Evolutionary conservation across 2,888 invertebrate species (phyloP).

Genomic region (Uropetala carovei): DNA sequence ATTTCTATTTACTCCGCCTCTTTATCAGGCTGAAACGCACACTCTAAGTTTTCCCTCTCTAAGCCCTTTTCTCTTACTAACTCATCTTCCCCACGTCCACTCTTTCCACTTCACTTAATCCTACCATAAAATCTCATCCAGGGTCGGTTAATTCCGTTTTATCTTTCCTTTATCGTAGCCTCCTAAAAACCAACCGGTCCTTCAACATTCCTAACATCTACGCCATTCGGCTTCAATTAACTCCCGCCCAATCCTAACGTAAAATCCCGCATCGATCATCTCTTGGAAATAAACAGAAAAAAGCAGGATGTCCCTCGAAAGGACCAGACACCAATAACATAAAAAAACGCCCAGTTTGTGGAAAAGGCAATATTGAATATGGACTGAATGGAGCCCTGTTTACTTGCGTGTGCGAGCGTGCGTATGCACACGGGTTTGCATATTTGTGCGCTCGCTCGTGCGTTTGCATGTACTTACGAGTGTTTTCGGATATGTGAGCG

Average conservation of each 20-base stretch:
- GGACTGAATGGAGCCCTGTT: background rate
- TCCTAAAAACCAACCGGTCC: background rate
- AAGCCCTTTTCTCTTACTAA: too few species aligned
- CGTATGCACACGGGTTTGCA: background rate
- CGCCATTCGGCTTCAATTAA: too few species aligned
- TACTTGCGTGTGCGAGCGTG: background rate
- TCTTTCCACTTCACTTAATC: too few species aligned
- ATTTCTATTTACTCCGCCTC: too few species aligned
- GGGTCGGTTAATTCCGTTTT: too few species aligned
- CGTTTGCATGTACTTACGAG: background rate
- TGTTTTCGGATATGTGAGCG: background rate
- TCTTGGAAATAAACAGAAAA: background rate
- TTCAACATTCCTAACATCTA: background rate
- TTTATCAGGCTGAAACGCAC: too few species aligned
- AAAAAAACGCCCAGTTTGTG: background rate
- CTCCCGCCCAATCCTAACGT: background rate
- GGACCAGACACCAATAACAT: background rate
- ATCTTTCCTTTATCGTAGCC: background rate
- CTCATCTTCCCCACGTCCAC: too few species aligned
- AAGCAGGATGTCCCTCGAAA: background rate
- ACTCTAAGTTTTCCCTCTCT: too few species aligned
- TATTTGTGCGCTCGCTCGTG: background rate
- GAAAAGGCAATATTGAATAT: conserved; percentile 1
- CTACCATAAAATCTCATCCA: too few species aligned
- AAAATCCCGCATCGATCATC: background rate